Percentiles rank a stretch among this genome's conserved stretches.
Evolutionary conservation across 1,140 invertebrate genomes (phyloP).

Genomic region (Rhagoletis pomonella): DNA sequence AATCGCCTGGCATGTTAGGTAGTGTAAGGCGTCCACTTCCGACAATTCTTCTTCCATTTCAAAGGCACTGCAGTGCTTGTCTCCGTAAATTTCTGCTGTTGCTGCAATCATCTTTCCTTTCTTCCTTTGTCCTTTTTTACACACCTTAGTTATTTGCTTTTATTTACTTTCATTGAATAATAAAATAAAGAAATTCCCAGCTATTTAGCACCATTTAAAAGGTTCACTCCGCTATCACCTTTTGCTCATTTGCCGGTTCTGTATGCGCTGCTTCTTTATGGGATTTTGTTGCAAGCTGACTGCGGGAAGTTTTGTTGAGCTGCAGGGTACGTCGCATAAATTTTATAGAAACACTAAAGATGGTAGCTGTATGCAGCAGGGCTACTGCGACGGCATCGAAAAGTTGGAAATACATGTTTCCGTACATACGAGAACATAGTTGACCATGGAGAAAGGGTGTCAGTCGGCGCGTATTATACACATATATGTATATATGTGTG

Average conservation of each 20-base stretch:
- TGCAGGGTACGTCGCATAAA: neutral
- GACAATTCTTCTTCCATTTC: neutral
- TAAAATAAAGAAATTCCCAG: slow-evolving; percentile 5
- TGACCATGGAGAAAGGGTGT: neutral
- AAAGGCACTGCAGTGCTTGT: neutral
- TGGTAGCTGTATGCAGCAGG: neutral
- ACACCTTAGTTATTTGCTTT: neutral
- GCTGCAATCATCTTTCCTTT: too few species aligned
- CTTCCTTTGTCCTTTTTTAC: neutral
- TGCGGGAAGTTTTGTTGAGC: neutral
- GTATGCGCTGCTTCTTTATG: slow-evolving; percentile 29
- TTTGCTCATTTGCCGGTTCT: slow-evolving; percentile 17
- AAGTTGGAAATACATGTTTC: too few species aligned
- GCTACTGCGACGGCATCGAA: neutral
- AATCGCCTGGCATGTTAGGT: neutral
- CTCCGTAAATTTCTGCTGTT: neutral
- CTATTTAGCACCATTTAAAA: slow-evolving; percentile 32
- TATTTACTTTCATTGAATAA: slow-evolving; percentile 16
- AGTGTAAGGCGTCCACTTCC: neutral
- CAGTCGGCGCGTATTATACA: too few species aligned
- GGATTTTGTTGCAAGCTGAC: slow-evolving; percentile 14
- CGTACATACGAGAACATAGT: neutral
- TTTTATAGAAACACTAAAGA: neutral
- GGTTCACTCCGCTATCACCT: neutral
- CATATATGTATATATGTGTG: too few species aligned